These are phyloP conservation scores for Pristionchus arcanus DNA, from an alignment of 2,888 invertebrate species.

Conservation along the genomic window DNA sequence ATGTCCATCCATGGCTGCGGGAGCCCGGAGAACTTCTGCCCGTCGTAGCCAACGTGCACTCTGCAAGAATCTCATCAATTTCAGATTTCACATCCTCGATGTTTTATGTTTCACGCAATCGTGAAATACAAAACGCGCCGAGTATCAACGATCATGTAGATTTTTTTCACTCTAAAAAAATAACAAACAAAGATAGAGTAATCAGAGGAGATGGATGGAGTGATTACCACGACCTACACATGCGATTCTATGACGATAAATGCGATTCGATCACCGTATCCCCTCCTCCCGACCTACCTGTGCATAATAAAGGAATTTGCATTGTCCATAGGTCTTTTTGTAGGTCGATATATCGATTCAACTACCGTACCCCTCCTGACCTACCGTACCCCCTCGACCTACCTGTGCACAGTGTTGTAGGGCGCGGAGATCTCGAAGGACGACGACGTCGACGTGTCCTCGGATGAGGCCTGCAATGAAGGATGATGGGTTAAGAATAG, in stretches of 20 bases:
- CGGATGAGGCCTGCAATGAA: not conserved
- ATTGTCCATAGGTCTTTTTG: too few relatives aligned
- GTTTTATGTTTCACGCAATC: not conserved
- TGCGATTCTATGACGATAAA: too few relatives aligned
- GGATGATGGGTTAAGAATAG: not conserved
- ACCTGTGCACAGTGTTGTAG: constrained; percentile 75
- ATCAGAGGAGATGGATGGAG: too few relatives aligned
- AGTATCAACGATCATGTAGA: not conserved
- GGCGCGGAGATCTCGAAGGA: constrained; percentile 75
- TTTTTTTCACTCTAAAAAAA: not conserved
- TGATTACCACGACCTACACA: too few relatives aligned
- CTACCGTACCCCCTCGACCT: not conserved
- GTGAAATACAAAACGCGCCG: not conserved
- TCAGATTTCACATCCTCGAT: not conserved
- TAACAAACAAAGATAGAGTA: too few relatives aligned
- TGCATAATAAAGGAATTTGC: too few relatives aligned
- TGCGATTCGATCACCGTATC: too few relatives aligned
- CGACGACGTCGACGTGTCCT: constrained; percentile 30
- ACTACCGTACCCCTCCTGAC: not conserved
- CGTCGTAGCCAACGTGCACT: constrained; percentile 71
- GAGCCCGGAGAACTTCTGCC: constrained; percentile 77
- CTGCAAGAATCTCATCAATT: not conserved
- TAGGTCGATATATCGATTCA: not conserved
- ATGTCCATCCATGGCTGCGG: constrained; percentile 78
- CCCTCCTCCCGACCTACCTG: too few relatives aligned